Conservation (phyloP, 53 echinoderm and acorn worm genomes). For the Echinarachnius parma region DNA sequence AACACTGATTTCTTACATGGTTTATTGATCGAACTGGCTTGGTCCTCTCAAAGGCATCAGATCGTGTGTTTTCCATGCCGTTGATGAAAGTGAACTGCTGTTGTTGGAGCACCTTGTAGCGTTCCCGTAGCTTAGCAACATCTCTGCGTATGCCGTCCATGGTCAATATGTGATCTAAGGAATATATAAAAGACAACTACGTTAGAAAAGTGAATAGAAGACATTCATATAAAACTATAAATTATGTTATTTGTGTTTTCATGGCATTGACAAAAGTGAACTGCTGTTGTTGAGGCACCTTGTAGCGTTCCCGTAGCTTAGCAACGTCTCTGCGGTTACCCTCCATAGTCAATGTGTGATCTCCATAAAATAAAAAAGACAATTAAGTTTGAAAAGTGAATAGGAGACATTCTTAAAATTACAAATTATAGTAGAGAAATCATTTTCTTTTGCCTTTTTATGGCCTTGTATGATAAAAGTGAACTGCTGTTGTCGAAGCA, state of each 20-base stretch:
- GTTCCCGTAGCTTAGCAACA: constrained; percentile 56
- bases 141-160: constrained; percentile 75
- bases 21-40: constrained; percentile 87
- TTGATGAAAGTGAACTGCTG: constrained; percentile 98
- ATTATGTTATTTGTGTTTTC: background rate
- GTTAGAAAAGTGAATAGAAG: too few relatives aligned
- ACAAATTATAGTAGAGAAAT: background rate
- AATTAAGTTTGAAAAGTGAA: too few relatives aligned
- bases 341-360: constrained; percentile 34
- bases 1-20: constrained; percentile 57
- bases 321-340: constrained; percentile 54
- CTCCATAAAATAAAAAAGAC: background rate
- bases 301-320: constrained; percentile 56
- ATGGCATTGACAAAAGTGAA: background rate
- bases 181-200: background rate
- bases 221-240: background rate
- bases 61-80: constrained; percentile 77
- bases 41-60: constrained; percentile 78
- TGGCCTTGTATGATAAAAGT: too few relatives aligned
- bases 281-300: constrained; percentile 1
- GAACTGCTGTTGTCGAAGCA: too few relatives aligned
- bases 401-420: background rate
- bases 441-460: background rate
- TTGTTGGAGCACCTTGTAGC: constrained; percentile 79
- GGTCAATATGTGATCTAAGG: background rate